phyloP scores from a whole-genome alignment of 2,113 vertebrate genomes.

The Chlorocebus sabaeus region DNA sequence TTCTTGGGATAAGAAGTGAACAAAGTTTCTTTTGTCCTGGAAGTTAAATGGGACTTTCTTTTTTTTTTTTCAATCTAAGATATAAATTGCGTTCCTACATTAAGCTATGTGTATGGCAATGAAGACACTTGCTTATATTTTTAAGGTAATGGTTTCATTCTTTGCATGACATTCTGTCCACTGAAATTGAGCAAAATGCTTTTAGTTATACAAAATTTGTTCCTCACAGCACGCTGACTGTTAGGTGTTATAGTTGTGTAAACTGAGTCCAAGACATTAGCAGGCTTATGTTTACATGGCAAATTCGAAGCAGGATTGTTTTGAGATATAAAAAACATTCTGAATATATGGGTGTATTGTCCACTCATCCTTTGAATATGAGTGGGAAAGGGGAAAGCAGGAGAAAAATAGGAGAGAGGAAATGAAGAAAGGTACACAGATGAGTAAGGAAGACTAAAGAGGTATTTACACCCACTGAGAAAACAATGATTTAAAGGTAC shows the following conservation, averaged over 20 bases:
- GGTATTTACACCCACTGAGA: not conserved
- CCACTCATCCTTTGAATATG: not conserved
- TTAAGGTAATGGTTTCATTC: not conserved
- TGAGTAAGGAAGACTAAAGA: not conserved
- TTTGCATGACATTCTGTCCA: not conserved
- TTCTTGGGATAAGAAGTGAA: conserved; percentile 20
- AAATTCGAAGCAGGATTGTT: not conserved
- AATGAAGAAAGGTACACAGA: not conserved
- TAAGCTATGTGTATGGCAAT: not conserved
- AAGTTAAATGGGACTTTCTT: not conserved
- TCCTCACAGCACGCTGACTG: not conserved
- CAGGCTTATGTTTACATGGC: not conserved
- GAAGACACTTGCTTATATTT: not conserved
- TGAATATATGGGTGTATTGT: not conserved
- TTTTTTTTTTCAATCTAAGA: not conserved
- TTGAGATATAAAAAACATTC: not conserved
- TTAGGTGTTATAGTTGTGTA: not conserved
- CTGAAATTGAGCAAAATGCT: not conserved
- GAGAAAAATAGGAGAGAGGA: not conserved
- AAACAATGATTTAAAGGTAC: not conserved
- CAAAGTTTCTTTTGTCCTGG: conserved; percentile 12
- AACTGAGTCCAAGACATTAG: not conserved
- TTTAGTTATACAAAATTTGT: not conserved
- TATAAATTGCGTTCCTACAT: not conserved
- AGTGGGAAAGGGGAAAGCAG: not conserved